Evolutionary conservation across 2,888 invertebrate genomes (phyloP), one percentile per base, ranked within the genome.

Genomic region (Lepeophtheirus nordmannii): DNA sequence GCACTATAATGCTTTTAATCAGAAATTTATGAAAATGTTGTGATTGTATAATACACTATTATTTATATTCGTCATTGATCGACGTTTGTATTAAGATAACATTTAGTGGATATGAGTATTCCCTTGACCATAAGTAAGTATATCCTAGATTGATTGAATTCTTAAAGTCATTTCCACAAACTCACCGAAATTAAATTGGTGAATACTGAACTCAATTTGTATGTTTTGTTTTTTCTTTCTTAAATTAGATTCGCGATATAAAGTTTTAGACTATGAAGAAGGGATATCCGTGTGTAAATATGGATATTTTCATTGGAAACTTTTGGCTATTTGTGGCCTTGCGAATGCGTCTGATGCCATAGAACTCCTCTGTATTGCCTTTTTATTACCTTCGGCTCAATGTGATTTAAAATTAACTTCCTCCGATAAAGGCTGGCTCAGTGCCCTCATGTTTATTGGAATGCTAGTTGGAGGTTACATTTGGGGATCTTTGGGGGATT

Each of bases 271-370:
- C 53, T 46, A 46, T 46, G 53, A 46, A 17, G 53, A 2, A 3
- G 53, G 53, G n/a, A 46, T 46, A 46, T 46, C 53, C 53, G 53
- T 46, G 14, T 46, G 53, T 46, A 89, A 87, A 70, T 87, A 87
- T 77, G 89, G 89, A 68, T 83, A 82, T 74, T 89, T 89, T 77
- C 89, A 89, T 75, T 83, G 83, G 73, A 80, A 83, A 71, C 78
- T 89, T 70, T 76, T 88, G 74, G 80, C 85, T 67, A 76, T 89
- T 75, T 84, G 85, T 72, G 88, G 88, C 23, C 78, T 87, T 73
- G 87, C 89, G 69, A 88, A 87, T 74, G 79, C 87, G 70, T 87
- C 87, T 78, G 87, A 87, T 59, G 87, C 89, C 67, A 82, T 89
- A 70, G 87, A 76, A 67, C 73, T 77, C 23, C 70, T 77, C 30